A percentile compares a stretch with the other conserved stretches of the same genome.
phyloP scores from a whole-genome alignment of 2,113 vertebrate genomes.

The Dromas ardeola region DNA sequence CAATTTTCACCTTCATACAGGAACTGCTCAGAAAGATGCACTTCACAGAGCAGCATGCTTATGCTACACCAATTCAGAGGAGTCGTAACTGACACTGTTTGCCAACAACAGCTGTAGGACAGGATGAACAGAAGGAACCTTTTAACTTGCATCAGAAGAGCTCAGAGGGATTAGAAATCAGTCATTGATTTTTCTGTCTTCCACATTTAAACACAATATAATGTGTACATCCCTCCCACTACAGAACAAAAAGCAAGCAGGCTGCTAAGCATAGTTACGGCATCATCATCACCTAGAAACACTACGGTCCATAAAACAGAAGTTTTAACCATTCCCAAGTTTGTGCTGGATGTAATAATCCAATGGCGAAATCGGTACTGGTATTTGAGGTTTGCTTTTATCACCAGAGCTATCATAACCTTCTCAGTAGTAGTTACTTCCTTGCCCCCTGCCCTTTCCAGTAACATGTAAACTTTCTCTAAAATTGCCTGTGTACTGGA shows the following conservation, averaged over 20 bases:
- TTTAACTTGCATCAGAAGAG: background rate
- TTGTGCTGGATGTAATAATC: background rate
- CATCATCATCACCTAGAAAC: background rate
- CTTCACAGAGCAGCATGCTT: background rate
- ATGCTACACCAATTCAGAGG: background rate
- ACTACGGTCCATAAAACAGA: background rate
- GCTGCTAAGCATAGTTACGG: background rate
- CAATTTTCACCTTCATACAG: background rate
- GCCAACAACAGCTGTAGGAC: background rate
- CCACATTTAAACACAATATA: background rate
- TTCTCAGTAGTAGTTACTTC: background rate
- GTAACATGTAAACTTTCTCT: background rate
- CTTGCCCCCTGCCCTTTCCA: background rate
- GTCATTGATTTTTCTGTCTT: background rate
- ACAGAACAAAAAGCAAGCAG: background rate
- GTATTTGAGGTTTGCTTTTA: background rate
- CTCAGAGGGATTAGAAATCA: background rate
- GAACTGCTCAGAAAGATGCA: background rate
- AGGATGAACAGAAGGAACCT: background rate
- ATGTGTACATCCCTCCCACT: background rate
- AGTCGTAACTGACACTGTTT: background rate
- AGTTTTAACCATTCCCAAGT: background rate
- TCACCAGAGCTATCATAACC: background rate
- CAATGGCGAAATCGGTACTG: accelerated
- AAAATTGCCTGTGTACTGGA: background rate